Conservation (phyloP, 2,113 vertebrate species). For the Ceyx cyanopectus region DNA sequence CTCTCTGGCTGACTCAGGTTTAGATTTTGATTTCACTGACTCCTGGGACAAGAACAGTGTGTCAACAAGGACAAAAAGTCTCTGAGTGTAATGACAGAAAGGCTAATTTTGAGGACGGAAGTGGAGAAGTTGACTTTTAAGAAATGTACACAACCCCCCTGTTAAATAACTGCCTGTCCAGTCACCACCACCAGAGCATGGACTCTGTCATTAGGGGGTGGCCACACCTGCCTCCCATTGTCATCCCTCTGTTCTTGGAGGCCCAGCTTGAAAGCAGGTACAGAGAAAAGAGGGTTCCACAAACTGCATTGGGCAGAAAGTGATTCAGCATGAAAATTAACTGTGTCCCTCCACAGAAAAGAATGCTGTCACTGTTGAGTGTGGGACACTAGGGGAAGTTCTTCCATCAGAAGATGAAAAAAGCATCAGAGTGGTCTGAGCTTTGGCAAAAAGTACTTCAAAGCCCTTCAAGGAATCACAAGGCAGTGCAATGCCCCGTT, state of each 20-base stretch:
- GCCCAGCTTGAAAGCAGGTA: not conserved
- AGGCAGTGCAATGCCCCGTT: not conserved
- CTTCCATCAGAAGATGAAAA: not conserved
- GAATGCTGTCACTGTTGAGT: not conserved
- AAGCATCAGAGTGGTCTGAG: not conserved
- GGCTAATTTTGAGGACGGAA: not conserved
- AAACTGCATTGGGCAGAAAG: not conserved
- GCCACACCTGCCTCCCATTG: not conserved
- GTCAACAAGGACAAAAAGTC: not conserved
- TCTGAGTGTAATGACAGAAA: not conserved
- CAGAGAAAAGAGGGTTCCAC: not conserved
- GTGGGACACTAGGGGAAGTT: not conserved
- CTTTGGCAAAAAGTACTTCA: not conserved
- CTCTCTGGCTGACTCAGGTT: not conserved
- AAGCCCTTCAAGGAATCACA: not conserved
- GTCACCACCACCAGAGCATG: not conserved
- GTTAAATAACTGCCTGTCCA: not conserved
- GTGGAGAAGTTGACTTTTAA: not conserved
- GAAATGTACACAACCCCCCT: not conserved
- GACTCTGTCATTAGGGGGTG: not conserved
- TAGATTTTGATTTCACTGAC: not conserved
- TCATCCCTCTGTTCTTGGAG: not conserved
- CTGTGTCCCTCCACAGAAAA: not conserved
- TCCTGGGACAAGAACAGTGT: not conserved
- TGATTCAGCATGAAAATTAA: not conserved